These are phyloP conservation scores for Dynastes hyllus DNA, from an alignment of 2,888 invertebrate genomes.

Conservation along the genomic window DNA sequence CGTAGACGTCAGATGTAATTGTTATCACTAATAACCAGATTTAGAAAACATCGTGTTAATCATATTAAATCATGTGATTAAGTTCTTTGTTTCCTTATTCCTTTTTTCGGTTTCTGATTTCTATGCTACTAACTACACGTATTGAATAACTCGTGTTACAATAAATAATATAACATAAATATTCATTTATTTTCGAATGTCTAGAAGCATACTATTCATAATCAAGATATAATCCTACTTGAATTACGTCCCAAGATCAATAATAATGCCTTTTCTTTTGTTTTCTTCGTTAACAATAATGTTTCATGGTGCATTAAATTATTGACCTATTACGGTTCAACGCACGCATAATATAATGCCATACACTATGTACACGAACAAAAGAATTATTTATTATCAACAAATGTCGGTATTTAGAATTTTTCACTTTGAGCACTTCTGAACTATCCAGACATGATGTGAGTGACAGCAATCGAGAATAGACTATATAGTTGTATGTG, in stretches of 20 bases:
- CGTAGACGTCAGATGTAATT: too few relatives aligned
- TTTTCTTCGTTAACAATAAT: constrained; percentile 15
- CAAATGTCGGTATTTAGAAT: neutral
- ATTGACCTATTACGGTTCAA: constrained; percentile 23
- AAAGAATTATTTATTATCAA: too few relatives aligned
- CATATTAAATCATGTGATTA: too few relatives aligned
- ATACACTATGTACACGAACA: neutral
- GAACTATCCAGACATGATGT: neutral
- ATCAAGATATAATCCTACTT: constrained; percentile 20
- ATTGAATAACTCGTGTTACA: constrained; percentile 1
- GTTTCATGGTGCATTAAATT: neutral
- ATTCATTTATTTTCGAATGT: constrained; percentile 11
- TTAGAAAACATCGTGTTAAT: too few relatives aligned
- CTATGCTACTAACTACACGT: neutral
- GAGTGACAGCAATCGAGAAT: too few relatives aligned
- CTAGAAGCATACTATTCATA: constrained; percentile 7
- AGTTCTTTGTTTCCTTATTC: neutral
- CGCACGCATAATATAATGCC: constrained; percentile 8
- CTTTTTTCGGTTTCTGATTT: neutral
- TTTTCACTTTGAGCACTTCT: neutral
- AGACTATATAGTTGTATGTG: too few relatives aligned
- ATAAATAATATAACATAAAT: constrained; percentile 14
- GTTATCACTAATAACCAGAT: too few relatives aligned
- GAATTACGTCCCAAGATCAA: constrained; percentile 9
- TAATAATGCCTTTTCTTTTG: constrained; percentile 7